Evolutionary conservation across 2,888 invertebrate genomes (phyloP).

Genomic region (Idaea aversata): DNA sequence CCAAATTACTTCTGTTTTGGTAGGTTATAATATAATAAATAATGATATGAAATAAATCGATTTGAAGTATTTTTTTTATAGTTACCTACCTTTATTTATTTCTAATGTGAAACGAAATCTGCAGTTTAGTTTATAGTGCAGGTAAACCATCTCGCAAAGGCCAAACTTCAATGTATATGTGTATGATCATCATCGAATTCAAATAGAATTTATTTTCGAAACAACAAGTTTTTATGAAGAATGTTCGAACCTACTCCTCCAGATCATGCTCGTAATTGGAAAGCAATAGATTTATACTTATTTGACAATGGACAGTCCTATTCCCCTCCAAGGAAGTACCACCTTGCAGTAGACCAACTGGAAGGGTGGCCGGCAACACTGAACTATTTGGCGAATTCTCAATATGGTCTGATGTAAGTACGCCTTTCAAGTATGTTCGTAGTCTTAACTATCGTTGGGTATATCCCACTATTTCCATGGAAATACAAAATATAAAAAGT

Average conservation of each 20-base stretch:
- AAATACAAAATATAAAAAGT: too few relatives aligned
- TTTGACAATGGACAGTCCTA: conserved; percentile 63
- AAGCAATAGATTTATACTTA: conserved; percentile 57
- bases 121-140: neutral
- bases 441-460: too few relatives aligned
- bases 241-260: conserved; percentile 33
- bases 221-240: neutral
- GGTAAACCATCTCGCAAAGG: neutral
- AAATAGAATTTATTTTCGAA: neutral
- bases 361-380: conserved; percentile 52
- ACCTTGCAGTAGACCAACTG: conserved; percentile 48
- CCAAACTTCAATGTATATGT: neutral
- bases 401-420: conserved; percentile 57
- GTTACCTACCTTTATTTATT: neutral
- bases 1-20: neutral
- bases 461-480: too few relatives aligned
- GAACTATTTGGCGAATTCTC: conserved; percentile 48
- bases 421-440: neutral
- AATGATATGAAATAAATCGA: neutral
- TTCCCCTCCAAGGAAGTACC: conserved; percentile 67
- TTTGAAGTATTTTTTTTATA: neutral
- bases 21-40: neutral
- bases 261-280: conserved; percentile 31
- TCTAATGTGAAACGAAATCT: neutral
- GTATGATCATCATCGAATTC: neutral